Evolutionary conservation across 2,888 invertebrate genomes (phyloP), one percentile per base, ranked within the genome.

Genomic region (Dorcus hopei): DNA sequence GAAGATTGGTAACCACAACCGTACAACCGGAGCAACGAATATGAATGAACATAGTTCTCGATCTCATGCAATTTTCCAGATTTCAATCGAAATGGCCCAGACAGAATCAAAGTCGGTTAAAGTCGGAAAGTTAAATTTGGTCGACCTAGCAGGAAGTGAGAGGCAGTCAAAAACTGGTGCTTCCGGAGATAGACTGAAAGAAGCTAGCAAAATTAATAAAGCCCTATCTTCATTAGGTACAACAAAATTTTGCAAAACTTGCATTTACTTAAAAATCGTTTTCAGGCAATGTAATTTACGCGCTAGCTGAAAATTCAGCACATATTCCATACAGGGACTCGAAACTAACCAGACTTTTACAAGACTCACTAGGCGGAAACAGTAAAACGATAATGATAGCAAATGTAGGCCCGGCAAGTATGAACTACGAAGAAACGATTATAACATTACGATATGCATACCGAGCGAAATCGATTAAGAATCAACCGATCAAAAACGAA

Each of bases 311-410:
- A 72, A 93, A 90, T 79, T 93, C 93, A 55, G 90, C 93, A 0
- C 97, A 98, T 76, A 93, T 99, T 70, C 98, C 98, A 2, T 99
- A 99, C 80, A 82, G 98, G 75, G 97, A 98, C 79, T 97, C 97
- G 3, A 98, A 98, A 81, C 82, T 99, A 57, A 99, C 99, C 7
- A 85, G 98, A 53, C 83, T 99, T 55, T 82, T 99, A 59, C 97
- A 98, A 82, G 98, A 99, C 81, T 98, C 97, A 0, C 82, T 99
- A 48, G 99, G 99, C 57, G 99, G 99, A 8, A 98, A 98, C 82
- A 95, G 98, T 47, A 96, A 96, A 80, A 99, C 99, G 1, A 94
- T 99, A 55, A 99, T 99, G 98, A 94, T 99, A 54, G 99, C 99
- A 8, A 98, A 97, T 78, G 91, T 99, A 72, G 98, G 98, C 0